phyloP scores from a whole-genome alignment of 2,888 invertebrate species.

The Amphipoea lucens region DNA sequence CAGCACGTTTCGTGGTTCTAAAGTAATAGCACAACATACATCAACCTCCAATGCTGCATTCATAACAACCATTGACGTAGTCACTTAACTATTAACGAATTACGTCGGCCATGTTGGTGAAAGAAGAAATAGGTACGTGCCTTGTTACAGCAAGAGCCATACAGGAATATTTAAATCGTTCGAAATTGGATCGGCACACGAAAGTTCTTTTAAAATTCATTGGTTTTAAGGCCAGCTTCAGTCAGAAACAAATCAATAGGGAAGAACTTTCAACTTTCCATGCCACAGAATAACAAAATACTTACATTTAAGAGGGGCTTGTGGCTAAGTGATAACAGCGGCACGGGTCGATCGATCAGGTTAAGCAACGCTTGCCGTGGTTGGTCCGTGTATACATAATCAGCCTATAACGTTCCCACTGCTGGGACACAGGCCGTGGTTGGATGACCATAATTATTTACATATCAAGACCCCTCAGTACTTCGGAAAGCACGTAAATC shows the following conservation, averaged over 20 bases:
- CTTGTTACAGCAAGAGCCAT: neutral
- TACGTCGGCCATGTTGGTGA: neutral
- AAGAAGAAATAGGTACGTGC: neutral
- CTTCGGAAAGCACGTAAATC: neutral
- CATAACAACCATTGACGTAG: neutral
- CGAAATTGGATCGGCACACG: neutral
- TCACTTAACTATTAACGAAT: slow-evolving; percentile 14
- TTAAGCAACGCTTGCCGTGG: neutral
- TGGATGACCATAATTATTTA: neutral
- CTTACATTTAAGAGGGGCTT: neutral
- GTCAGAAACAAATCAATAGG: neutral
- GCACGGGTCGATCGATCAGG: neutral
- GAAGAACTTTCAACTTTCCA: slow-evolving; percentile 9
- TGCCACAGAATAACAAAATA: slow-evolving; percentile 35
- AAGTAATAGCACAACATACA: neutral
- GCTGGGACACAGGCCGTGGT: no score
- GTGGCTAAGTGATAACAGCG: neutral
- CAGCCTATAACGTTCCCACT: no score
- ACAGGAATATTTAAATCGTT: neutral
- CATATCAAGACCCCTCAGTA: neutral
- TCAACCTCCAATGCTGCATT: neutral
- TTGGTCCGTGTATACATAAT: no score
- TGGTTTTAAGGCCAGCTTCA: neutral
- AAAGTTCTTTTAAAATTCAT: slow-evolving; percentile 23
- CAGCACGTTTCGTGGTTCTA: neutral